Evolutionary conservation across 2,113 vertebrate genomes (phyloP).

Genomic region (Periophthalmus modestus): DNA sequence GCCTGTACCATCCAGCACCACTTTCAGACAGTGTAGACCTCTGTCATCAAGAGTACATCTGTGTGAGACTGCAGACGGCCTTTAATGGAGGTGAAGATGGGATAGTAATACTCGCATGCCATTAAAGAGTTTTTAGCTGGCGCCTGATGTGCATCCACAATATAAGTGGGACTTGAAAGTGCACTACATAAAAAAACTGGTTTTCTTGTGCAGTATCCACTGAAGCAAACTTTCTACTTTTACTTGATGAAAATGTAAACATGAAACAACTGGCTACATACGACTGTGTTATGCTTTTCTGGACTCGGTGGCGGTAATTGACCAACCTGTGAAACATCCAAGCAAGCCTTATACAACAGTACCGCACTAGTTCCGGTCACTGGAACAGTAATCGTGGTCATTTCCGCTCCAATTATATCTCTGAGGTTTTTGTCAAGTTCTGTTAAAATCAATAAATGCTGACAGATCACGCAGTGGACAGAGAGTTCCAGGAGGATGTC

Average conservation of each 20-base stretch:
- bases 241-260: not conserved
- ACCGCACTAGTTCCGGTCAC: too few relatives aligned
- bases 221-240: not conserved
- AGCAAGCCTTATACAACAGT: too few relatives aligned
- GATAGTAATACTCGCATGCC: not conserved
- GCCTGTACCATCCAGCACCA: not conserved
- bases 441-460: too few relatives aligned
- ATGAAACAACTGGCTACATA: not conserved
- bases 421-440: too few relatives aligned
- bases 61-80: not conserved
- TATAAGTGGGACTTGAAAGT: not conserved
- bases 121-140: constrained; percentile 7
- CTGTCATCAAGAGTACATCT: not conserved
- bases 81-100: constrained; percentile 1
- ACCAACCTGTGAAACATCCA: too few relatives aligned
- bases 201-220: not conserved
- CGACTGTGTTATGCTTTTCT: not conserved
- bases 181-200: not conserved
- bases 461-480: too few relatives aligned
- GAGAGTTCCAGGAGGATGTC: too few relatives aligned
- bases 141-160: not conserved
- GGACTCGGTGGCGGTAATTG: too few relatives aligned
- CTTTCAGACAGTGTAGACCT: not conserved
- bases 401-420: too few relatives aligned
- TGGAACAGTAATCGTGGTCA: too few relatives aligned